Evolutionary conservation across 2,797 vertebrate genomes (phyloP).

Genomic region (Melanotaenia boesemani): DNA sequence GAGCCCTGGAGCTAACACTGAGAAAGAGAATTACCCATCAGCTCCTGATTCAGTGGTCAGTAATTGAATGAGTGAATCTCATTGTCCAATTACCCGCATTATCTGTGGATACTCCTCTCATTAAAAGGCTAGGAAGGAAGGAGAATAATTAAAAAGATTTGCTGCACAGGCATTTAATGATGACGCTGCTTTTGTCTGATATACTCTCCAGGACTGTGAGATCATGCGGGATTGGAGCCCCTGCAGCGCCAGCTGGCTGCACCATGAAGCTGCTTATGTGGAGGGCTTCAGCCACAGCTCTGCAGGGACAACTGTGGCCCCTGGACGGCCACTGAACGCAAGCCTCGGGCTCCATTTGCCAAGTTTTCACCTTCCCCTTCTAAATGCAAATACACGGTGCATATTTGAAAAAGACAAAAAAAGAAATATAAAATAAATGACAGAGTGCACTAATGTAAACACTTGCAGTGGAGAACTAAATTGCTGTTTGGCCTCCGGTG

Average conservation of each 20-base stretch:
- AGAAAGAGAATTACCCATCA: conserved; percentile 72
- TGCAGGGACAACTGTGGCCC: conserved; percentile 30
- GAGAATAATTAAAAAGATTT: conserved; percentile 85
- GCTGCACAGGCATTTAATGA: conserved; percentile 81
- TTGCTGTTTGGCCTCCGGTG: conserved; percentile 52
- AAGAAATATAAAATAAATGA: conserved; percentile 11
- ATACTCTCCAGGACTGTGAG: conserved; percentile 78
- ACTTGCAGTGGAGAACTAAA: conserved; percentile 48
- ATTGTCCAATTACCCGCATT: conserved; percentile 86
- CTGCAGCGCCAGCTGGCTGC: conserved; percentile 51
- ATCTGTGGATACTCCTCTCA: conserved; percentile 81
- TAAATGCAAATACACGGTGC: conserved; percentile 41
- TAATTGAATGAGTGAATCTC: conserved; percentile 84
- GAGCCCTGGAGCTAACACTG: conserved; percentile 55
- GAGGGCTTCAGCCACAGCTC: conserved; percentile 49
- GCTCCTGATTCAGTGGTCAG: conserved; percentile 80
- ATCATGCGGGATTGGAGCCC: conserved; percentile 71
- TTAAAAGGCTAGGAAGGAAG: conserved; percentile 79
- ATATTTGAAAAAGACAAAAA: conserved; percentile 36
- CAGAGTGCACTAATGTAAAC: conserved; percentile 65
- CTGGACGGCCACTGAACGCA: conserved; percentile 17
- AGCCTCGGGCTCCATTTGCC: conserved; percentile 32
- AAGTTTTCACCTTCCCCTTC: conserved; percentile 34
- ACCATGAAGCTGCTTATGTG: conserved; percentile 17
- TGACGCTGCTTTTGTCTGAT: conserved; percentile 77